Evolutionary conservation across 35 echinoderm and acorn worm genomes (phyloP).

Genomic region (Strongylocentrotus purpuratus): DNA sequence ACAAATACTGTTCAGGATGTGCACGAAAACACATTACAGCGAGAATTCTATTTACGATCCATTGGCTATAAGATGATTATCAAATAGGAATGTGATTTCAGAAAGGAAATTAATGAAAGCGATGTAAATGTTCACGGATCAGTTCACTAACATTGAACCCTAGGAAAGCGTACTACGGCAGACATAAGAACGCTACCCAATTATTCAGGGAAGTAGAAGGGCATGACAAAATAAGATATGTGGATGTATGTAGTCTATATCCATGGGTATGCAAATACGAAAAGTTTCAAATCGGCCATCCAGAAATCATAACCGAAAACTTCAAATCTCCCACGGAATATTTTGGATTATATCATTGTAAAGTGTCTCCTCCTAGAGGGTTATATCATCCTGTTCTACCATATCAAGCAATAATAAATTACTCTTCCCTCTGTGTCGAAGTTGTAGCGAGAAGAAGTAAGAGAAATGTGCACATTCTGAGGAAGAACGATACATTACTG

Average conservation of each 20-base stretch:
- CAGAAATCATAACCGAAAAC: slow-evolving; percentile 55
- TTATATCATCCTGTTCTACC: slow-evolving; percentile 59
- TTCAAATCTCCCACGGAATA: no score
- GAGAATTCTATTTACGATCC: neutral
- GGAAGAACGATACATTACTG: no score
- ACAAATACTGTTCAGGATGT: slow-evolving; percentile 32
- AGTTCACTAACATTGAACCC: neutral
- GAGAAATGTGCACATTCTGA: neutral
- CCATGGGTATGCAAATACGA: slow-evolving; percentile 32
- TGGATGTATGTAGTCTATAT: slow-evolving; percentile 54
- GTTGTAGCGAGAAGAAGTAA: slow-evolving; percentile 5
- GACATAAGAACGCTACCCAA: slow-evolving; percentile 57
- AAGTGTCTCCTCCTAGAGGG: slow-evolving; percentile 28
- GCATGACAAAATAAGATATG: slow-evolving; percentile 57
- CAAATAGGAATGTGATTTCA: slow-evolving; percentile 60
- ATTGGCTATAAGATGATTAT: neutral
- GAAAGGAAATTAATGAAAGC: neutral
- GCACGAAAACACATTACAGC: neutral
- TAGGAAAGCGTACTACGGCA: slow-evolving; percentile 59
- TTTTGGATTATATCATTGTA: slow-evolving; percentile 62
- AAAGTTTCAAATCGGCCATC: neutral
- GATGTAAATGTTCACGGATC: neutral
- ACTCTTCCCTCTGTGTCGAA: slow-evolving; percentile 47
- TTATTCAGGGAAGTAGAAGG: slow-evolving; percentile 24
- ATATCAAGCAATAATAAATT: slow-evolving; percentile 1